Conservation (phyloP, 2,797 vertebrate species). For the Distichodus sexfasciatus region DNA sequence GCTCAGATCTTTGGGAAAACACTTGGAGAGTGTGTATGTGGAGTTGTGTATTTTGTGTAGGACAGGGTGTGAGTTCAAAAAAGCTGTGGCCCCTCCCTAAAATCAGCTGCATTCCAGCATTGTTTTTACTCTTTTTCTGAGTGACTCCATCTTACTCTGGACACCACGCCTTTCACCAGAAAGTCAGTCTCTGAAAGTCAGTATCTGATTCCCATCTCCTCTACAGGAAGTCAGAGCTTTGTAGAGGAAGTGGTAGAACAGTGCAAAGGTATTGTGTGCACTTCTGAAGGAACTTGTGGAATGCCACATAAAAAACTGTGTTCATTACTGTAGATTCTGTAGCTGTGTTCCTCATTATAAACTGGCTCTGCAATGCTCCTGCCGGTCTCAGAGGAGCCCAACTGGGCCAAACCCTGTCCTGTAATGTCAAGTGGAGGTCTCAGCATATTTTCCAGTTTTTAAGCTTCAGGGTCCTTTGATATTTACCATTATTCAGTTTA, state of each 20-base stretch:
- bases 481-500: too few species aligned
- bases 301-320: conserved; percentile 18
- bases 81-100: not conserved
- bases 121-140: conserved; percentile 33
- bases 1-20: not conserved
- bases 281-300: conserved; percentile 17
- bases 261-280: conserved; percentile 39
- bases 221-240: conserved; percentile 32
- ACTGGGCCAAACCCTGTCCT: not conserved
- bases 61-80: not conserved
- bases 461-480: too few species aligned
- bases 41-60: not conserved
- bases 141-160: conserved; percentile 15
- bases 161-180: not conserved
- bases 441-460: too few species aligned
- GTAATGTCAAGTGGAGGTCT: too few species aligned
- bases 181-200: too few species aligned
- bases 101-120: conserved; percentile 18
- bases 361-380: not conserved
- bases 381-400: conserved; percentile 1
- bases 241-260: conserved; percentile 36
- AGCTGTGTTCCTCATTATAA: not conserved
- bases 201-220: conserved; percentile 36
- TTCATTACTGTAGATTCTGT: not conserved
- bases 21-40: conserved; percentile 14